Base-by-base conservation (phyloP, 2,113 vertebrate genomes). In the Campylomormyrus numenius region DNA sequence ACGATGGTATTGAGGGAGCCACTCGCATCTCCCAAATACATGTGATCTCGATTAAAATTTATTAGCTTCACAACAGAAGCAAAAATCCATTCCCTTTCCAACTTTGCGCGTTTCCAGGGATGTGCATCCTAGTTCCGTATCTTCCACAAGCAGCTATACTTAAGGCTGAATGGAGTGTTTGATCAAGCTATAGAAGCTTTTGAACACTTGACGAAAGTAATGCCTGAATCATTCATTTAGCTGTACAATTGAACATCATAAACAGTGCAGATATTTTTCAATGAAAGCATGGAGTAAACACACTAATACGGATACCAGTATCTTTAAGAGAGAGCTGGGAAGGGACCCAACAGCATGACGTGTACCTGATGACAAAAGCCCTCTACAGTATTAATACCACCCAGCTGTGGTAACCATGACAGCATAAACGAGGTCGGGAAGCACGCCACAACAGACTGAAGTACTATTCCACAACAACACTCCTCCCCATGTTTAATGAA, bases 401-500 rank as follows among this genome's bases (percentile, higher is more conserved):
- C 31, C 45, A 53, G 42, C 19, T 24, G 31, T 8, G 58, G 93
- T 94, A 92, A 91, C 92, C 94, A 95, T 91, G 93, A 92, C 93
- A 92, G 90, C 92, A 58, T 5, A 52, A 92, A 91, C 89, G 90
- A 91, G 74, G 27, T 21, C 15, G 27, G 84, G 91, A 94, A 91
- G 77, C 85, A 93, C 89, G 89, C 91, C 91, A 52, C 88, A 77
- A 90, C 90, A 83, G 90, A 92, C 91, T 86, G 89, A 86, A 91
- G 88, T 91, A 92, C 90, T 87, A 74, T 89, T 50, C 86, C 49
- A 85, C 91, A 89, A 89, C 89, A 90, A 86, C 91, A 91, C 89
- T 11, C 88, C 74, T 35, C 31, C 90, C 80, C 52, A 27, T 88
- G 91, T 95, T 94, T 94, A 94, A 95, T 94, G 92, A 94, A 94